phyloP scores from a whole-genome alignment of 2,797 vertebrate species.

The Pelochelys cantorii region DNA sequence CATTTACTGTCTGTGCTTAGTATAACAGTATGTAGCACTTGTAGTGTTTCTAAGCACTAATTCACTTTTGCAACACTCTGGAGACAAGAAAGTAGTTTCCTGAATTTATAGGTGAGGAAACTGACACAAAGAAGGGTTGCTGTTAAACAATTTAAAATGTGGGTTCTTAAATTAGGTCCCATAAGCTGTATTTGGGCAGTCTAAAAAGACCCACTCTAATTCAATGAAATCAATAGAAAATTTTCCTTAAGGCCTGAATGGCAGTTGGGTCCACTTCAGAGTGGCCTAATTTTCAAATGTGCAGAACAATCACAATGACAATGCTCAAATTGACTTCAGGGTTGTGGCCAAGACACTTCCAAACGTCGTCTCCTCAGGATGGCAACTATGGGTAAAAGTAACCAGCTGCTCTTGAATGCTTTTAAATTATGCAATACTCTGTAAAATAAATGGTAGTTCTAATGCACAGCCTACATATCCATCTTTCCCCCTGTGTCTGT shows the following conservation, averaged over 20 bases:
- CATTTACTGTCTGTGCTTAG: neutral
- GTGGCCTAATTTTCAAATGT: neutral
- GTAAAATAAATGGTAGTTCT: too few species aligned
- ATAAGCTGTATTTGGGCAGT: neutral
- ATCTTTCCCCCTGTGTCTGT: too few species aligned
- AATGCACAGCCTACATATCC: too few species aligned
- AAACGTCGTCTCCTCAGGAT: too few species aligned
- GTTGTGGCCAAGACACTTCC: too few species aligned
- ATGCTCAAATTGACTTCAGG: too few species aligned
- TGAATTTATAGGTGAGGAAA: neutral
- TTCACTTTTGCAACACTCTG: neutral
- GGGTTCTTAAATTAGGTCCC: neutral
- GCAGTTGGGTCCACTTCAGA: constrained; percentile 3
- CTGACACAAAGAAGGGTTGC: neutral
- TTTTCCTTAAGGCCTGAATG: constrained; percentile 10
- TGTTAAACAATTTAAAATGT: neutral
- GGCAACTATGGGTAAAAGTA: too few species aligned
- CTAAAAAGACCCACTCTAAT: neutral
- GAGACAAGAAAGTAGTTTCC: neutral
- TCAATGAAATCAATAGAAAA: neutral
- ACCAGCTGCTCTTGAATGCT: too few species aligned
- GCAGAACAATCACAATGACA: too few species aligned
- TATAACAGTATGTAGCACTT: neutral
- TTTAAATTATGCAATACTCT: too few species aligned
- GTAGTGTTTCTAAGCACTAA: neutral